A percentile compares a stretch with the other conserved stretches of the same genome.
phyloP scores from a whole-genome alignment of 37 sponge, comb jelly and placozoan species.

The Chondrosia reniformis region DNA sequence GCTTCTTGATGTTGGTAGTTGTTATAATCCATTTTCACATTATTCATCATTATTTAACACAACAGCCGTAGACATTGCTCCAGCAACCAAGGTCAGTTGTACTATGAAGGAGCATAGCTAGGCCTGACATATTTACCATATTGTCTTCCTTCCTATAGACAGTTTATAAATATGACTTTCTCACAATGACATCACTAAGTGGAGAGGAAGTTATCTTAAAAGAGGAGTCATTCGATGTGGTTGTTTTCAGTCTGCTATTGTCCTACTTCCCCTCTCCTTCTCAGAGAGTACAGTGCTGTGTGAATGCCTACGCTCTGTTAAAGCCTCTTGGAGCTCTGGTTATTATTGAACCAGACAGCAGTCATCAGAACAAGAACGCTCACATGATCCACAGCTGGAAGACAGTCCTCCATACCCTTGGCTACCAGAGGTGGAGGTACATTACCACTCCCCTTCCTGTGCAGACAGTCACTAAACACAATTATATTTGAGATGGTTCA shows the following conservation, averaged over 20 bases:
- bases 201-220: no score
- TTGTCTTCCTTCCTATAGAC: constrained; percentile 29
- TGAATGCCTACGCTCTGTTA: constrained; percentile 57
- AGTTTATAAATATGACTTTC: constrained; percentile 65
- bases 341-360: constrained; percentile 71
- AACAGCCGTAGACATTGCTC: constrained; percentile 71
- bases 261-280: constrained; percentile 66
- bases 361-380: constrained; percentile 66
- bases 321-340: constrained; percentile 60
- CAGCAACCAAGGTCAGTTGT: constrained; percentile 57
- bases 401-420: constrained; percentile 43
- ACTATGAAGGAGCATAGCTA: no score
- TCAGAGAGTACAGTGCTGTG: constrained; percentile 67
- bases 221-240: constrained; percentile 38
- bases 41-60: constrained; percentile 35
- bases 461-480: no score
- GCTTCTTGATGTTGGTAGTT: constrained; percentile 83
- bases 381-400: constrained; percentile 73
- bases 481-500: no score
- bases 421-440: constrained; percentile 71
- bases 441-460: no score
- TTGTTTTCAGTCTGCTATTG: constrained; percentile 73
- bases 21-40: constrained; percentile 72
- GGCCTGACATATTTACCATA: not conserved
- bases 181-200: constrained; percentile 38